Evolutionary conservation across 1,140 invertebrate genomes (phyloP).

Genomic region (Meloidogyne hapla): DNA sequence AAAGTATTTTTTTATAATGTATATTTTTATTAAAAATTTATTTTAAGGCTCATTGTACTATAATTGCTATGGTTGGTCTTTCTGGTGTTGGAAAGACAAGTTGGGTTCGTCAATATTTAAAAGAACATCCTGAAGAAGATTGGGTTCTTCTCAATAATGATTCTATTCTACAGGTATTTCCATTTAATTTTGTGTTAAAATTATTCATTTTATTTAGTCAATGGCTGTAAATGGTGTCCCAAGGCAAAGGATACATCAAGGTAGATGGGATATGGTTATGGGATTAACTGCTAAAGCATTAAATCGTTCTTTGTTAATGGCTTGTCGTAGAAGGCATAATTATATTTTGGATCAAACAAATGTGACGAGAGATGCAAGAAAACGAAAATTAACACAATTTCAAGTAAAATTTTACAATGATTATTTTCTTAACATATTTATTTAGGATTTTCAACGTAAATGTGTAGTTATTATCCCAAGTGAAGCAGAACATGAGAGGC

Average conservation of each 20-base stretch:
- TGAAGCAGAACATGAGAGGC: slow-evolving; percentile 46
- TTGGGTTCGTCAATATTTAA: slow-evolving; percentile 60
- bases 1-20: background rate
- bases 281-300: slow-evolving; percentile 60
- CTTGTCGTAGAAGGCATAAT: slow-evolving; percentile 60
- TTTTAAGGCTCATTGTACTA: slow-evolving; percentile 55
- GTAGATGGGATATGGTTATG: slow-evolving; percentile 62
- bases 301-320: slow-evolving; percentile 45
- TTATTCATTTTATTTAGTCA: slow-evolving; percentile 17
- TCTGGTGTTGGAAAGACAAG: slow-evolving; percentile 46
- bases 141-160: slow-evolving; percentile 58
- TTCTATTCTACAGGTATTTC: slow-evolving; percentile 43
- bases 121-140: slow-evolving; percentile 58
- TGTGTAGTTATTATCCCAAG: slow-evolving; percentile 61
- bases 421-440: slow-evolving; percentile 14
- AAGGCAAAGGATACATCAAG: slow-evolving; percentile 51
- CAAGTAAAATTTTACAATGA: background rate
- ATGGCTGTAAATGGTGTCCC: slow-evolving; percentile 56
- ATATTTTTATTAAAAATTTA: background rate
- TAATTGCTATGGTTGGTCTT: slow-evolving; percentile 58
- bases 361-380: slow-evolving; percentile 49
- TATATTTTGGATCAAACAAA: slow-evolving; percentile 63
- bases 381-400: slow-evolving; percentile 44
- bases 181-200: background rate
- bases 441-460: slow-evolving; percentile 55